Base-by-base conservation (phyloP, 2,888 invertebrate genomes). In the Labia minor region DNA sequence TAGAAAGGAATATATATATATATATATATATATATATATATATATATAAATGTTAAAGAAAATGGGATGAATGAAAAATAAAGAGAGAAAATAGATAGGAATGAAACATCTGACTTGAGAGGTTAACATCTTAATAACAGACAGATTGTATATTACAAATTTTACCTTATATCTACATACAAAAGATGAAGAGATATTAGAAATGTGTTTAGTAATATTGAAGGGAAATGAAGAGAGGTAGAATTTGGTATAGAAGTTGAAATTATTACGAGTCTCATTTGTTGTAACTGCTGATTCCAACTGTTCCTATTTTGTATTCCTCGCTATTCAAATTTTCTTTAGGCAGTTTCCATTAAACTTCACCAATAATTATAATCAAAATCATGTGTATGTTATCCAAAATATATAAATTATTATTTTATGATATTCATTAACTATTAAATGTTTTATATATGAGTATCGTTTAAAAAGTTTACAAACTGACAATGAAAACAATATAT, bases 211-310 rank as follows among this genome's bases (percentile, higher is more conserved):
- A 49, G 49, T 16, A 8, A 49, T 49, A 16, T 4, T 16, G 49
- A 49, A 49, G 49, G 14, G 49, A 49, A 49, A 14, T 14, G 26
- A 49, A 49, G 49, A n/a, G n/a, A 49, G 16, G 49, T 49, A 16
- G 49, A 14, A 49, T 49, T 6, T 6, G 49, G n/a, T n/a, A 49
- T 49, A 16, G 49, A 49, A 49, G 49, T 49, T 49, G 49, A 49
- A 49, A 49, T 49, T 49, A 49, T 49, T 49, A 16, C 49, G 49
- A 49, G 49, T 49, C 49, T 49, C 49, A 49, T 49, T 49, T 49
- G 49, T 49, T 49, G 6, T 14, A 49, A 49, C 49, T 49, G 49
- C 14, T 49, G 49, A 49, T 49, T 49, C 49, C 3, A 16, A 49
- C 49, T 49, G 49, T 14, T 49, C 3, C 49, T 49, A 49, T 49